Base-by-base conservation (phyloP, 2,113 vertebrate genomes). In the Anarhynchus alexandrinus region DNA sequence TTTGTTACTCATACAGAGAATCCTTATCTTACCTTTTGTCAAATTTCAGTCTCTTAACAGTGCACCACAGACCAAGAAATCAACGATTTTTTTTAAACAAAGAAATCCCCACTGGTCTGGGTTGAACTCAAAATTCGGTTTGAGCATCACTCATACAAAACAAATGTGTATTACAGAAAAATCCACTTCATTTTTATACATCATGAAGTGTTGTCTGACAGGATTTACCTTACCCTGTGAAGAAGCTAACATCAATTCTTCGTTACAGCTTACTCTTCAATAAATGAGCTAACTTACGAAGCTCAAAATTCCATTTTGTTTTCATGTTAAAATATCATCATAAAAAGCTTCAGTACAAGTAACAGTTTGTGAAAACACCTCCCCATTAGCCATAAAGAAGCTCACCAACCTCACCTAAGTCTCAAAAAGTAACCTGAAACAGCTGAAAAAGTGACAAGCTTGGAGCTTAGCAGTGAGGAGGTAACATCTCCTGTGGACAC, bases 11-110 rank as follows among this genome's bases (percentile, higher is more conserved):
- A 49, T 32, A 73, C 11, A 58, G 19, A 73, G 7, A 93, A 84
- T 62, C 16, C 11, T 86, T 49, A 73, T 13, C 25, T 25, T 45
- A 70, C 9, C 29, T 79, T 62, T 40, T 66, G 27, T 43, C 59
- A 96, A 58, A 67, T 78, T 81, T 71, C 62, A 83, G 14, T 47
- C 76, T 57, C 57, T 64, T 38, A 83, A 67, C 47, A 59, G 45
- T 0, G 0, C 6, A 5, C 6, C 8, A 88, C 2, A 9, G 49
- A 65, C 29, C 43, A 10, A 74, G 36, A 93, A 79, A 64, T 7
- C 11, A 2, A 4, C 15, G 6, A 49, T 52, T 80, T 62, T 78
- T 86, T n/a, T 3, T 4, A 23, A 5, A 54, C 13, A n/a, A 82
- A 49, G 10, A 27, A 62, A 36, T 25, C 8, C 13, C 32, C n/a